These are phyloP conservation scores for Apocrypta bakeri DNA, from an alignment of 1,140 invertebrate species.

Conservation along the genomic window DNA sequence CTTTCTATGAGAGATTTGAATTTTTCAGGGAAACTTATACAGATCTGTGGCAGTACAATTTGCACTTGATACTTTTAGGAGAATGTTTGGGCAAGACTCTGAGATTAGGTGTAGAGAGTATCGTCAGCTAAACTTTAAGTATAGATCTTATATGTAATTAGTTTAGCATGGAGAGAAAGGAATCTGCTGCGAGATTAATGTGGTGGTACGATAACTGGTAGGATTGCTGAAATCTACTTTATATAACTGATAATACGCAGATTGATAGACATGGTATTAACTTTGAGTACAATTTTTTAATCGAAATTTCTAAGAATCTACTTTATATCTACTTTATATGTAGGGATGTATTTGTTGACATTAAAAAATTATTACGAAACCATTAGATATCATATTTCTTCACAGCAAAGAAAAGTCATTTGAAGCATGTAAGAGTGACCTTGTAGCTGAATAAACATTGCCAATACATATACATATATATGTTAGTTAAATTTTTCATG, in stretches of 20 bases:
- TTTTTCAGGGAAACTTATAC: too few species aligned
- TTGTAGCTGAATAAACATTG: background rate
- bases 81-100: background rate
- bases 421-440: background rate
- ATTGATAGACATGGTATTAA: background rate
- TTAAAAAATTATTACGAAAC: background rate
- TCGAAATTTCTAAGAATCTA: too few species aligned
- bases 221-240: too few species aligned
- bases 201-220: background rate
- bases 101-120: background rate
- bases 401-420: background rate
- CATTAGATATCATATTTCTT: conserved; percentile 17
- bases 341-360: background rate
- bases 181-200: too few species aligned
- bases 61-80: background rate
- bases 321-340: background rate
- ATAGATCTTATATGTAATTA: too few species aligned
- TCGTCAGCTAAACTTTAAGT: background rate
- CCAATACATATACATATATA: background rate
- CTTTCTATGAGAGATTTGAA: too few species aligned
- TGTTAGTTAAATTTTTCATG: background rate
- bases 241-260: background rate
- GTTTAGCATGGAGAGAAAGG: too few species aligned
- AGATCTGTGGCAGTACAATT: background rate
- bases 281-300: too few species aligned